Evolutionary conservation across 2,888 invertebrate species (phyloP).

Genomic region (Autographa gamma): DNA sequence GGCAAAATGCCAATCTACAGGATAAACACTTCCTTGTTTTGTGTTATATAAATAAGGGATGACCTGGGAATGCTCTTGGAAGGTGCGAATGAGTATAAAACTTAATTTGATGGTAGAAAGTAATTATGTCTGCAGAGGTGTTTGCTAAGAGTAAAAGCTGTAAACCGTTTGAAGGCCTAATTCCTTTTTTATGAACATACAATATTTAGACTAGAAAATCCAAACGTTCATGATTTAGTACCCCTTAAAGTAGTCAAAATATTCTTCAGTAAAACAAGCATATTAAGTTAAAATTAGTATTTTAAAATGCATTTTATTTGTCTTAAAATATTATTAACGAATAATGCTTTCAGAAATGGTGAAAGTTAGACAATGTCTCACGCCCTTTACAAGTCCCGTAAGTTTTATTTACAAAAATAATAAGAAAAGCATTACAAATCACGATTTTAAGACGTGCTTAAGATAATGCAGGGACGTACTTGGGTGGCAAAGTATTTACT

Average conservation of each 20-base stretch:
- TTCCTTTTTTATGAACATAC: too few relatives aligned
- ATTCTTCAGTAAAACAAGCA: too few relatives aligned
- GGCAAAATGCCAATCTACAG: slow-evolving; percentile 14
- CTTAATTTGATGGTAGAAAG: too few relatives aligned
- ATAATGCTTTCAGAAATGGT: slow-evolving; percentile 6
- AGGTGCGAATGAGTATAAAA: too few relatives aligned
- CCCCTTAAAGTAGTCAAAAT: too few relatives aligned
- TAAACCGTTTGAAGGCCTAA: too few relatives aligned
- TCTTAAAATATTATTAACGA: neutral
- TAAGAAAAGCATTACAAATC: slow-evolving; percentile 49
- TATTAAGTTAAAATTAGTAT: too few relatives aligned
- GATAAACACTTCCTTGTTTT: neutral
- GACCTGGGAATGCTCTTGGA: neutral
- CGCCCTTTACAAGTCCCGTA: slow-evolving; percentile 33
- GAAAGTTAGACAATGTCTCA: slow-evolving; percentile 36
- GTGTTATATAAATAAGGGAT: neutral
- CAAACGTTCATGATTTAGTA: too few relatives aligned
- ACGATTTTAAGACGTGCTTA: slow-evolving; percentile 50
- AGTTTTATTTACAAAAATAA: slow-evolving; percentile 42
- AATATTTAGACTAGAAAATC: too few relatives aligned
- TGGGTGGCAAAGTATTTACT: neutral
- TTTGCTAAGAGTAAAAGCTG: too few relatives aligned
- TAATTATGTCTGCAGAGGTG: too few relatives aligned
- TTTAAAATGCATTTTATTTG: too few relatives aligned
- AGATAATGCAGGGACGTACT: slow-evolving; percentile 40